Evolutionary conservation across 1,140 invertebrate genomes (phyloP).

Genomic region (Oreohelix idahoensis): DNA sequence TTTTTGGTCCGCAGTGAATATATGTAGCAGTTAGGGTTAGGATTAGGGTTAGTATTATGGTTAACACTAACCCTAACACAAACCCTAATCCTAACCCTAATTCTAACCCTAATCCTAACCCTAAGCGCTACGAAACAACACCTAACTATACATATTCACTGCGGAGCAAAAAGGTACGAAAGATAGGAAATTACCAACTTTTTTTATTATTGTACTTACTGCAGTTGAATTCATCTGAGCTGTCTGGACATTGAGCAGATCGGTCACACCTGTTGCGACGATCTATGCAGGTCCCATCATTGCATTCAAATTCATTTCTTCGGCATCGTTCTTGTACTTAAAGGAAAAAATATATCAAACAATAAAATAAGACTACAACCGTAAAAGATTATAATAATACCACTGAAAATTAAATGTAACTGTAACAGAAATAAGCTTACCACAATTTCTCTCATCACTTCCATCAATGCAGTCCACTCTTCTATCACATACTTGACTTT

Average conservation of each 20-base stretch:
- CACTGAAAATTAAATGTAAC: too few relatives aligned
- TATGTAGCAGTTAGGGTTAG: too few relatives aligned
- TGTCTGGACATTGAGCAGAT: conserved; percentile 87
- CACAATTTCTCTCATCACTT: conserved; percentile 83
- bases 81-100: too few relatives aligned
- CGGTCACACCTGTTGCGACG: conserved; percentile 81
- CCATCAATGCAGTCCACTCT: conserved; percentile 88
- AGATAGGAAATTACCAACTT: not conserved
- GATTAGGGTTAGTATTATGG: too few relatives aligned
- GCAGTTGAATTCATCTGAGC: conserved; percentile 91
- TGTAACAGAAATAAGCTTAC: too few relatives aligned
- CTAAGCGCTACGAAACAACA: too few relatives aligned
- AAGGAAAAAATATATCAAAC: not conserved
- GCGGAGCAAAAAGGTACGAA: too few relatives aligned
- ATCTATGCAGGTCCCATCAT: conserved; percentile 63
- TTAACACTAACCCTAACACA: too few relatives aligned
- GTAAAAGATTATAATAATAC: not conserved
- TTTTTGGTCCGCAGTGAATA: too few relatives aligned
- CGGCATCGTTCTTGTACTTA: conserved; percentile 22
- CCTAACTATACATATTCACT: too few relatives aligned
- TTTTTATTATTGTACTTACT: conserved; percentile 73
- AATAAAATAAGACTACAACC: not conserved
- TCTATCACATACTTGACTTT: conserved; percentile 82
- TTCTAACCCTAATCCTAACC: too few relatives aligned
- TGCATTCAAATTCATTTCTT: conserved; percentile 65